These are phyloP conservation scores for Thymallus thymallus DNA, from an alignment of 2,113 vertebrate genomes.

Conservation along the genomic window DNA sequence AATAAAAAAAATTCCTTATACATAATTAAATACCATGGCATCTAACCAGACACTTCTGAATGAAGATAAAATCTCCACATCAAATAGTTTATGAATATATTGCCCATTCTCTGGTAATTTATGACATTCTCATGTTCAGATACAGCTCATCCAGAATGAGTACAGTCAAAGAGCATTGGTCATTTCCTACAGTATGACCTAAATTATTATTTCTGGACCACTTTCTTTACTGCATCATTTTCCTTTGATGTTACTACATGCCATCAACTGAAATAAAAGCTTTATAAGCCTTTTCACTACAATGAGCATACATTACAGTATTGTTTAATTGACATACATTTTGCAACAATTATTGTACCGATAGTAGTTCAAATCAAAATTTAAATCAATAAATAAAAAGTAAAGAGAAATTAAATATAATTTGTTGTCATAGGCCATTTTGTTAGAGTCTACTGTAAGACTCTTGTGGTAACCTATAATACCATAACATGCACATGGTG, in stretches of 20 bases:
- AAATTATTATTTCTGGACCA: conserved; percentile 21
- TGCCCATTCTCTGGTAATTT: conserved; percentile 72
- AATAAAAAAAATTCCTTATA: conserved; percentile 14
- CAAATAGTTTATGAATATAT: conserved; percentile 64
- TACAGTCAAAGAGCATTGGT: conserved; percentile 49
- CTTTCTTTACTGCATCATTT: conserved; percentile 18
- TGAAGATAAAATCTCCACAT: conserved; percentile 50
- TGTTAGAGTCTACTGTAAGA: conserved; percentile 34
- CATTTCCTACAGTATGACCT: conserved; percentile 16
- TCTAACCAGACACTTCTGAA: conserved; percentile 44
- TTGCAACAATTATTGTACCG: conserved; percentile 42
- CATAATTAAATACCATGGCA: conserved; percentile 35
- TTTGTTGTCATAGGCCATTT: background rate
- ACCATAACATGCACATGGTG: conserved; percentile 36
- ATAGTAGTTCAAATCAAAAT: conserved; percentile 1
- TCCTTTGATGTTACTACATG: conserved; percentile 44
- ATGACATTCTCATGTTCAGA: conserved; percentile 78
- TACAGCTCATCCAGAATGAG: conserved; percentile 56
- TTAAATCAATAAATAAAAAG: conserved; percentile 64
- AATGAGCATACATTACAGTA: conserved; percentile 1
- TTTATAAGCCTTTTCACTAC: conserved; percentile 18
- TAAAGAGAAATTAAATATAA: conserved; percentile 35
- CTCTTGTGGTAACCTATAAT: conserved; percentile 33
- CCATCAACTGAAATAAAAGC: conserved; percentile 39
- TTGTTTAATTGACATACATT: conserved; percentile 36